phyloP scores from a whole-genome alignment of 2,113 vertebrate species.

The Gorilla gorilla region DNA sequence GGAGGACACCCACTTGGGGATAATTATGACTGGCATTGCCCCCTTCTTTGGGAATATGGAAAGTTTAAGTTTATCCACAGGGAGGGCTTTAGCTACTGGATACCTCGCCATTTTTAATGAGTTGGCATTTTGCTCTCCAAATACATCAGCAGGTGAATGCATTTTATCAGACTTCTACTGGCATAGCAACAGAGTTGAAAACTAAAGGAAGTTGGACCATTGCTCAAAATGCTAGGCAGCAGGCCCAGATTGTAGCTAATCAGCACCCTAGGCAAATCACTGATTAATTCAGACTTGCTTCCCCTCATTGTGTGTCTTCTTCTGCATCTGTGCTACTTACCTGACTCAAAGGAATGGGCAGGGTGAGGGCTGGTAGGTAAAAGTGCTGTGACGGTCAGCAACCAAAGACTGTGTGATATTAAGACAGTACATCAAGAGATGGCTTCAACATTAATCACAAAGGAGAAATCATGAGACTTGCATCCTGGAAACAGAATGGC shows the following conservation, averaged over 20 bases:
- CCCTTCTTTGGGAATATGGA: not conserved
- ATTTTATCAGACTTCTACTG: not conserved
- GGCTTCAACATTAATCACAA: conserved; percentile 39
- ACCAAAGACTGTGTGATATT: not conserved
- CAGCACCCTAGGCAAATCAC: not conserved
- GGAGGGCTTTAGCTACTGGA: not conserved
- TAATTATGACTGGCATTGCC: not conserved
- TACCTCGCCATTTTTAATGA: conserved; percentile 28
- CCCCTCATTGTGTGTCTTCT: not conserved
- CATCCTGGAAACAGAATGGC: conserved; percentile 47
- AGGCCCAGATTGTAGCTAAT: conserved; percentile 3
- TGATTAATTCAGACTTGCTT: not conserved
- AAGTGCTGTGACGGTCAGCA: not conserved
- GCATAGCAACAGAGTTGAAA: not conserved
- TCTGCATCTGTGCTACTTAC: not conserved
- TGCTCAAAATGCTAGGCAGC: conserved; percentile 9
- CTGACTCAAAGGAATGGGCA: not conserved
- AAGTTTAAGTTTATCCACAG: conserved; percentile 27
- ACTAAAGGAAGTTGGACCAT: not conserved
- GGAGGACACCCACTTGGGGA: not conserved
- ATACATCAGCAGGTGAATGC: not conserved
- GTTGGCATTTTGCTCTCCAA: conserved; percentile 29
- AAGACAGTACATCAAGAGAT: conserved; percentile 24
- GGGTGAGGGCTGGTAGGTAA: not conserved
- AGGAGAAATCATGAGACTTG: not conserved